These are phyloP conservation scores for Pachypanchax playfairii DNA, from an alignment of 2,113 vertebrate species.

Conservation along the genomic window DNA sequence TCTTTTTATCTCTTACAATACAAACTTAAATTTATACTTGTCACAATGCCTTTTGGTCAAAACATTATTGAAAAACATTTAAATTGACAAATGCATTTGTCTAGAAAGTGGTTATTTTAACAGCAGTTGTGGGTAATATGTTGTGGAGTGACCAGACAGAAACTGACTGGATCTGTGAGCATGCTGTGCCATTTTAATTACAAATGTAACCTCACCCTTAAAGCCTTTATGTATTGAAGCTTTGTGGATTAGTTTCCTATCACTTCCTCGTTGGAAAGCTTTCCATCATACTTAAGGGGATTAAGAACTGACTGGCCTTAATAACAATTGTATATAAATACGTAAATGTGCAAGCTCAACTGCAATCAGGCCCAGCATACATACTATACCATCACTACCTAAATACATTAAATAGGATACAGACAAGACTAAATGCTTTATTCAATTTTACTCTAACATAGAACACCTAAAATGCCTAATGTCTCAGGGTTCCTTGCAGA, in stretches of 20 bases:
- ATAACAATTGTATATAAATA: conserved; percentile 50
- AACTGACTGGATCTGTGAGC: conserved; percentile 19
- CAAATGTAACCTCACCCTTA: conserved; percentile 34
- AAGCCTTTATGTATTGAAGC: conserved; percentile 25
- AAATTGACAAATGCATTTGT: not conserved
- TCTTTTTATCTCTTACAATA: not conserved
- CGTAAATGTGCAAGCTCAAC: conserved; percentile 26
- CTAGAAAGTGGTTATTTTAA: conserved; percentile 1
- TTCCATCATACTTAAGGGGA: conserved; percentile 46
- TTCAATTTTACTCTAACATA: conserved; percentile 50
- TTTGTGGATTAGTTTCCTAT: conserved; percentile 64
- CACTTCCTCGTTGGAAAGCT: conserved; percentile 49
- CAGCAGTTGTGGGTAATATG: conserved; percentile 12
- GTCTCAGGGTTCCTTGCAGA: conserved; percentile 12
- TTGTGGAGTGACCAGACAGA: conserved; percentile 4
- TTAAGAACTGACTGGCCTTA: conserved; percentile 35
- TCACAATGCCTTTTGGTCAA: not conserved
- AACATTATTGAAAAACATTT: conserved; percentile 11
- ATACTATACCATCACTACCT: conserved; percentile 55
- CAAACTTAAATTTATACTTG: not conserved
- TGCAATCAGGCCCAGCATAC: conserved; percentile 19
- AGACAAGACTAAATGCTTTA: conserved; percentile 25
- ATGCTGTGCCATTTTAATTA: conserved; percentile 49
- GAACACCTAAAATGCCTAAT: conserved; percentile 37
- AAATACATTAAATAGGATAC: conserved; percentile 55